Conservation (phyloP, 2,113 vertebrate species). For the Callionymus lyra region DNA sequence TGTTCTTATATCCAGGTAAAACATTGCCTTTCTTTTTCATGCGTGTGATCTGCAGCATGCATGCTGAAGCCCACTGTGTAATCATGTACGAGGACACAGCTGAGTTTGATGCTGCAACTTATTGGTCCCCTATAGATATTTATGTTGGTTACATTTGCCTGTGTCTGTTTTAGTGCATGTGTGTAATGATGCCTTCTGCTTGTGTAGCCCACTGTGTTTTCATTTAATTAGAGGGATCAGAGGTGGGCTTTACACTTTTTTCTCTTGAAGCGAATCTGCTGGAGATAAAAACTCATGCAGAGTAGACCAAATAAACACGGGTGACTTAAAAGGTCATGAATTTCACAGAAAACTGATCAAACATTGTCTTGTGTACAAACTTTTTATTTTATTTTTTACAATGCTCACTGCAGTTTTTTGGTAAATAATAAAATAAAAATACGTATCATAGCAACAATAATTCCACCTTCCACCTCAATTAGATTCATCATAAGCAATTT, state of each 20-base stretch:
- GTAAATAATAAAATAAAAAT: too few species aligned
- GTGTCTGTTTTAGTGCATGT: constrained; percentile 11
- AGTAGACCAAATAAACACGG: constrained; percentile 41
- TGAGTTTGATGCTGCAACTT: constrained; percentile 27
- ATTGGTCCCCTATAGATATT: constrained; percentile 27
- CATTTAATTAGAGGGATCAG: constrained; percentile 59
- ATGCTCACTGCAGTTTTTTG: too few species aligned
- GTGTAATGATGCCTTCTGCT: constrained; percentile 15
- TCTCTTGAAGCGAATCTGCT: constrained; percentile 40
- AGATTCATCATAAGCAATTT: too few species aligned
- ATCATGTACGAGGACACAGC: constrained; percentile 37
- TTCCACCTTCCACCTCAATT: too few species aligned
- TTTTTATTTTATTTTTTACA: too few species aligned
- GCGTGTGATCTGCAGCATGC: constrained; percentile 43
- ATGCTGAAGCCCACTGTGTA: constrained; percentile 42
- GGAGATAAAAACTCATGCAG: constrained; percentile 34
- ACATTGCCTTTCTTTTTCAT: constrained; percentile 51
- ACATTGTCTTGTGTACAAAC: constrained; percentile 1
- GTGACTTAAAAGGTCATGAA: constrained; percentile 30
- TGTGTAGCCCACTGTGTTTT: constrained; percentile 47
- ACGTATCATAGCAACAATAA: too few species aligned
- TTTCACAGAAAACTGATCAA: constrained; percentile 36
- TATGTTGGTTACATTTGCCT: constrained; percentile 22
- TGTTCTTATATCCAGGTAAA: constrained; percentile 53
- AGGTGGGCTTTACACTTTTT: constrained; percentile 50